Evolutionary conservation across 2,113 vertebrate genomes (phyloP), one percentile per base, ranked within the genome.

Genomic region (Phoxinus phoxinus): DNA sequence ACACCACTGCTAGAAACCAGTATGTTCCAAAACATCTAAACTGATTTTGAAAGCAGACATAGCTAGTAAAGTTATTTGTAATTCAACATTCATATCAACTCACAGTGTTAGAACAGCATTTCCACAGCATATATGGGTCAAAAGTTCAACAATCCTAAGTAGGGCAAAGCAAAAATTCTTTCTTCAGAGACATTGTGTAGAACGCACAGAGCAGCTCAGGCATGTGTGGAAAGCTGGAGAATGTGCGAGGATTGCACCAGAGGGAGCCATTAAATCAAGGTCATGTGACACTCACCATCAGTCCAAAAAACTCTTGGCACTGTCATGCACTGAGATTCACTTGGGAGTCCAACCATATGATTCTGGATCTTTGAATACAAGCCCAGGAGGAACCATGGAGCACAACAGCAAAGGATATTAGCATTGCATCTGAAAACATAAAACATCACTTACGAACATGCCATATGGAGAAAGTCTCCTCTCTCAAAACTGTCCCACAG

Each of bases 221-320:
- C 67, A 77, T 82, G 69, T 78, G 76, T 78, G 85, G 13, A 87
- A 58, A 67, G 59, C 83, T 51, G 53, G 61, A 81, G 63, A 84
- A 74, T 37, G 41, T 79, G 84, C 76, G 63, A 48, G 35, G 81
- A 73, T 46, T 56, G 58, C 80, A 73, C 84, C 51, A 73, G 65
- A 79, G 74, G 69, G 63, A 83, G 65, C 63, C 44, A 58, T 35
- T 86, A 63, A 86, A 63, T 67, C 75, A 56, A 63, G 13, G 46
- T 25, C 77, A 86, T 63, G 41, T 84, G 79, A 85, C 61, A 27
- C 72, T 44, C 48, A 65, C 69, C 53, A 63, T 37, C 71, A 35
- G 53, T 79, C 53, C 84, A 69, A 67, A 79, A 75, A 83, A 76
- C 87, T 84, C 44, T 71, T 69, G 72, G 35, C 25, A 9, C 9